Percentiles rank a stretch among this genome's conserved stretches.
phyloP scores from a whole-genome alignment of 2,797 vertebrate genomes.

The Crax fasciolata region DNA sequence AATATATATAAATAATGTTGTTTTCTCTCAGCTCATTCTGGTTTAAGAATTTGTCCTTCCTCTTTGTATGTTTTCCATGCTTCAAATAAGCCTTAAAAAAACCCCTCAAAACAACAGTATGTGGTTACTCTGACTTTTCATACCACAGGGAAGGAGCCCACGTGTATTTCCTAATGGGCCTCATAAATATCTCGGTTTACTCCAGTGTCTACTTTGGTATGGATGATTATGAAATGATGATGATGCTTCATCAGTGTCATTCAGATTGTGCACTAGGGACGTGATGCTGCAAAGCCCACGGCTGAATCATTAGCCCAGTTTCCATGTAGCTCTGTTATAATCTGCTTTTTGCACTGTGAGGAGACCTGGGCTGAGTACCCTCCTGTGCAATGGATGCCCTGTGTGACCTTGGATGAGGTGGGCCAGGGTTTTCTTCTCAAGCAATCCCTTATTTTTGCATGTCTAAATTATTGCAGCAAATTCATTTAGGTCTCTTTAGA shows the following conservation, averaged over 20 bases:
- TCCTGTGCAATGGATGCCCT: background rate
- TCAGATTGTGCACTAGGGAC: background rate
- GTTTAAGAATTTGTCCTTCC: background rate
- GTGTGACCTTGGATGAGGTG: background rate
- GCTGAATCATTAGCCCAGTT: background rate
- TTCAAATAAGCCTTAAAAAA: background rate
- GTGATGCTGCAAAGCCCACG: background rate
- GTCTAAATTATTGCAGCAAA: background rate
- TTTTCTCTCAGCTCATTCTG: background rate
- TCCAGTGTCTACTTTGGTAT: background rate
- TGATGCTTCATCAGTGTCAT: slow-evolving; percentile 17
- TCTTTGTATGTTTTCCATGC: background rate
- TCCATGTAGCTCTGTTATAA: background rate
- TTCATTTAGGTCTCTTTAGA: background rate
- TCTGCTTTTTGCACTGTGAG: background rate
- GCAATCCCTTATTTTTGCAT: background rate
- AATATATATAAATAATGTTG: background rate
- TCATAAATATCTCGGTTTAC: background rate
- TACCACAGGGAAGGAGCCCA: background rate
- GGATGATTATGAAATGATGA: background rate
- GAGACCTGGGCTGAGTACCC: background rate
- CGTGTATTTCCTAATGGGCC: background rate
- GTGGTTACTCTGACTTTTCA: background rate
- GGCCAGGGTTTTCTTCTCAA: background rate
- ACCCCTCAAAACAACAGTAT: background rate